phyloP scores from a whole-genome alignment of 1,140 invertebrate species.

The Oncopeltus fasciatus region DNA sequence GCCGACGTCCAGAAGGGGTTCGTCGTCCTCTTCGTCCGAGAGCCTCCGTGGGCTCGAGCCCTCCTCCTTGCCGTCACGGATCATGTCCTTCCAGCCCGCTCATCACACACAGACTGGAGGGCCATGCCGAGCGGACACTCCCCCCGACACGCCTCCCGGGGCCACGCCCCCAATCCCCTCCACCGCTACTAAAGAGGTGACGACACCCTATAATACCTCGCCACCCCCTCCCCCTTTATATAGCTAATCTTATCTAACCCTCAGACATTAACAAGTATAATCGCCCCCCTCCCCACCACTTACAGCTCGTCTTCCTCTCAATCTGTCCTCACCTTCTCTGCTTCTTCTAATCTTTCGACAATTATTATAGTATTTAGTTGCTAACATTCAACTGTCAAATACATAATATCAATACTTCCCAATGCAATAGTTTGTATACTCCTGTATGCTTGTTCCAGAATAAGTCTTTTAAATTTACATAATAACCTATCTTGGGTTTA shows the following conservation, averaged over 20 bases:
- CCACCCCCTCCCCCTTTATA: conserved; percentile 11
- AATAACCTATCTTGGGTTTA: no score
- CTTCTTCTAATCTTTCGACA: conserved; percentile 4
- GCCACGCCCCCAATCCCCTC: conserved; percentile 1
- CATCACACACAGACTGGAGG: neutral
- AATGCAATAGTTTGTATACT: no score
- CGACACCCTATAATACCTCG: conserved; percentile 12
- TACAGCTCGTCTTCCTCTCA: no score
- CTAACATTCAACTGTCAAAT: no score
- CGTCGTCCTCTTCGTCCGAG: conserved; percentile 20
- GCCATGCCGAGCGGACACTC: neutral
- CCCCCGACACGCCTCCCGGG: neutral
- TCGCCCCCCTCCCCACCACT: conserved; percentile 4
- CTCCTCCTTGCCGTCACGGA: neutral
- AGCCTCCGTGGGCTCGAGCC: conserved; percentile 8
- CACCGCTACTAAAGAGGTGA: conserved; percentile 17
- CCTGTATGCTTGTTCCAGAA: no score
- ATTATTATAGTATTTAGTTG: conserved; percentile 1
- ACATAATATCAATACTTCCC: no score
- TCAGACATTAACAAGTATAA: conserved; percentile 15
- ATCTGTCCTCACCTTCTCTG: neutral
- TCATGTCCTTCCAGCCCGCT: neutral
- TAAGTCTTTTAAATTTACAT: no score
- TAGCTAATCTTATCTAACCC: conserved; percentile 17
- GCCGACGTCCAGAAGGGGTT: conserved; percentile 16